Conservation (phyloP, 2,888 invertebrate genomes). For the Nipponacmea schrenckii region DNA sequence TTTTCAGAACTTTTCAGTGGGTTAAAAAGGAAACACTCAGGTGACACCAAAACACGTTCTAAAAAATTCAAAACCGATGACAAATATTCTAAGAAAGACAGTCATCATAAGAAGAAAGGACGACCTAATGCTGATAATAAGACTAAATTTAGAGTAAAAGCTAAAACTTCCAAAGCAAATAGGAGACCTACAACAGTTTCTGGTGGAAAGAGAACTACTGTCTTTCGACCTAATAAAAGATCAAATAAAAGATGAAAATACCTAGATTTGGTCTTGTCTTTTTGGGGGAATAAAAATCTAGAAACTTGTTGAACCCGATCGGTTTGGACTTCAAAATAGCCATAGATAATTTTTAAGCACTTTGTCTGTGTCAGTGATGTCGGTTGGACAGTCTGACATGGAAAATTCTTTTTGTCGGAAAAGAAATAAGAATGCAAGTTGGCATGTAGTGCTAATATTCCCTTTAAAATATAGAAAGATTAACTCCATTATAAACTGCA, state of each 20-base stretch:
- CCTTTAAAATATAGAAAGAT: too few species aligned
- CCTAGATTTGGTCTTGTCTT: too few species aligned
- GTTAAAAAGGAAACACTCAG: constrained; percentile 21
- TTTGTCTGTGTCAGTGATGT: too few species aligned
- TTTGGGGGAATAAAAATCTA: too few species aligned
- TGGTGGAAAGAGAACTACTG: constrained; percentile 17
- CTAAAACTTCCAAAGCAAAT: constrained; percentile 13
- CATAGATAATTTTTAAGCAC: too few species aligned
- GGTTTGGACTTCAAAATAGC: too few species aligned
- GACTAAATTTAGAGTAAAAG: constrained; percentile 14
- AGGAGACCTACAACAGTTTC: constrained; percentile 14
- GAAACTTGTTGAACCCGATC: too few species aligned
- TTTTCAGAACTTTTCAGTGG: not conserved
- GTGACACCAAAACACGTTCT: not conserved
- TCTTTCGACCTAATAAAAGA: constrained; percentile 20
- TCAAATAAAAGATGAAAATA: constrained; percentile 23
- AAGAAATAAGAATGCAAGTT: too few species aligned
- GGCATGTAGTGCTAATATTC: too few species aligned
- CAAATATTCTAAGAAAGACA: constrained; percentile 4
- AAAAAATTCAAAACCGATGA: constrained; percentile 11
- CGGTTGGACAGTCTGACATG: too few species aligned
- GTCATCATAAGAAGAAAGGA: not conserved
- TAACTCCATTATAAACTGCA: too few species aligned
- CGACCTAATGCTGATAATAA: not conserved
- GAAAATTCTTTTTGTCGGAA: too few species aligned